Base-by-base conservation (phyloP, 2,113 vertebrate genomes). In the Aythya baeri region DNA sequence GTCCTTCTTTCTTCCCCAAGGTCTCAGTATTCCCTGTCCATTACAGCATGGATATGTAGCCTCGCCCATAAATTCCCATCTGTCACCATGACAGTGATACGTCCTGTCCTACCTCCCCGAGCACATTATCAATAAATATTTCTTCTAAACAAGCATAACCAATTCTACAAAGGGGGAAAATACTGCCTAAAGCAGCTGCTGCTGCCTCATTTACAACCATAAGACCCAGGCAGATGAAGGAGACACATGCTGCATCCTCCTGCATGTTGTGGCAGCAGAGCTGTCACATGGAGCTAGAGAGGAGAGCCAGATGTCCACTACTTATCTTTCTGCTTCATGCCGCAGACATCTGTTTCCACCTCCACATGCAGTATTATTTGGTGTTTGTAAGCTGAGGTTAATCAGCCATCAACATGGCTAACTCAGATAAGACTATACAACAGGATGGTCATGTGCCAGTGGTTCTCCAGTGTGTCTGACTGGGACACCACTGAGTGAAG, bases 131-230 rank as follows among this genome's bases (percentile, higher is more conserved):
- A 57, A 38, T n/a, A 68, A 63, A 32, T 18, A 20, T 29, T 70
- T 21, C 26, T 59, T 80, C 55, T n/a, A 44, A 84, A 85, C 4
- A 3, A 68, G 34, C 71, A 22, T 75, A 57, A 58, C 26, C 20
- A 44, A 11, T 36, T 38, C 49, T 36, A 17, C 9, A 58, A 50
- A 31, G 43, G 18, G 50, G 57, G 38, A 70, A 80, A 58, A 58
- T n/a, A 71, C 0, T 1, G 23, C 2, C 2, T 27, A 55, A 23
- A 58, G 1, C 41, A 70, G 26, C 75, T 85, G 25, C 68, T 85
- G 52, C 44, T 2, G 1, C 20, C 32, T 85, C 0, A 0, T 36
- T 75, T 76, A 49, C 57, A 70, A 27, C 43, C 32, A 16, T 20
- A 13, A 17, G 62, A 18, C 13, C 13, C 4, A 1, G 7, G 5